Evolutionary conservation across 2,113 vertebrate species (phyloP).

Genomic region (Okapia johnstoni): DNA sequence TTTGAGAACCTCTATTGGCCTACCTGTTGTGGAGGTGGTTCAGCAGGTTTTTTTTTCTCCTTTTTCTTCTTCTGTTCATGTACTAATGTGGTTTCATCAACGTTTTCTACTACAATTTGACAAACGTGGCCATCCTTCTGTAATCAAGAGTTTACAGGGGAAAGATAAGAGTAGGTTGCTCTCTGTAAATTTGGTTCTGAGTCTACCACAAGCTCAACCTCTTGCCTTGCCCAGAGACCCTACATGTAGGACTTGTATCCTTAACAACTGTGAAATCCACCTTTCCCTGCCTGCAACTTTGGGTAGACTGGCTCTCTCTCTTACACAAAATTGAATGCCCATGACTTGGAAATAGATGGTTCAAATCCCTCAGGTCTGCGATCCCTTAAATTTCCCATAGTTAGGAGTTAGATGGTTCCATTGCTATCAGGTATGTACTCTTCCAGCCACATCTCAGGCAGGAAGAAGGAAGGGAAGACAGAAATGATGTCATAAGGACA

Average conservation of each 20-base stretch:
- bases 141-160: conserved; percentile 14
- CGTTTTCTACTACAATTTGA: rapidly evolving
- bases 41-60: rapidly evolving
- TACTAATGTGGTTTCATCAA: background rate
- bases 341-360: background rate
- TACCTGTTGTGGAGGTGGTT: background rate
- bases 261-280: background rate
- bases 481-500: conserved; percentile 56
- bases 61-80: rapidly evolving
- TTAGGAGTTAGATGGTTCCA: background rate
- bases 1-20: background rate
- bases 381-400: background rate
- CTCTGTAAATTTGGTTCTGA: too few relatives aligned
- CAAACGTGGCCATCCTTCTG: background rate
- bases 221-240: background rate
- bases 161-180: background rate
- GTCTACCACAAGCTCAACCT: background rate
- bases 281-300: background rate
- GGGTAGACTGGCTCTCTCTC: background rate
- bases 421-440: background rate
- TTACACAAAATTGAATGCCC: conserved; percentile 35
- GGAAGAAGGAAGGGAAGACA: background rate
- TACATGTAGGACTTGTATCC: background rate
- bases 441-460: background rate
- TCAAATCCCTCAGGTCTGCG: background rate